Evolutionary conservation across 1,140 invertebrate species (phyloP).

Genomic region (Macrostomum lignano): DNA sequence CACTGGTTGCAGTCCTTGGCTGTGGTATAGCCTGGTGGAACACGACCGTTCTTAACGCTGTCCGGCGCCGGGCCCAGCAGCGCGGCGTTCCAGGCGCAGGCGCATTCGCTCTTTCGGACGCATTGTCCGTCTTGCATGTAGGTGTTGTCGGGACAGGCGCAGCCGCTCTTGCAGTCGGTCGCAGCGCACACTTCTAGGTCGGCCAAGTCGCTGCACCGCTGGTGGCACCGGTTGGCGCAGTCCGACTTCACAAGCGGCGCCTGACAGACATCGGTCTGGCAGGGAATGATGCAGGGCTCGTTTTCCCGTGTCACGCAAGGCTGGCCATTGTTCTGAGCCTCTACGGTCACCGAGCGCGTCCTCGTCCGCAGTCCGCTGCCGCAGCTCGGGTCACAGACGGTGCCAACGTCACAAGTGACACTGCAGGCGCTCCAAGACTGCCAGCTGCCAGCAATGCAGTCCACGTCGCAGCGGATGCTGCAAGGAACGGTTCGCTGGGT

Average conservation of each 20-base stretch:
- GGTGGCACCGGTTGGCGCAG: not conserved
- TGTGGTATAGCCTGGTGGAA: not conserved
- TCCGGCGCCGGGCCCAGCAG: not conserved
- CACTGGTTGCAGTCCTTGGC: slow-evolving; percentile 1
- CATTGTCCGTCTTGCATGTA: slow-evolving; percentile 1
- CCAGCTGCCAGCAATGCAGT: not conserved
- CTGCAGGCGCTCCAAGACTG: not conserved
- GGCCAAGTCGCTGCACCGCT: not conserved
- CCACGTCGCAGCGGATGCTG: not conserved
- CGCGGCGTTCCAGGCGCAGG: not conserved
- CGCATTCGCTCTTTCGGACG: not conserved
- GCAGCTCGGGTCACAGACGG: not conserved
- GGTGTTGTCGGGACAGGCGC: slow-evolving; percentile 3
- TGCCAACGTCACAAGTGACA: not conserved
- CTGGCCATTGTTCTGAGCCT: not conserved
- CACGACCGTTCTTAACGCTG: not conserved
- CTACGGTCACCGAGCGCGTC: not conserved
- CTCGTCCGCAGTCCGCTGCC: not conserved
- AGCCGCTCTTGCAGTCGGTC: not conserved
- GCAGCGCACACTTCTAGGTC: not conserved
- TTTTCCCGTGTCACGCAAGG: not conserved
- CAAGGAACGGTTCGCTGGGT: slow-evolving; percentile 1
- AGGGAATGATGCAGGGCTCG: not conserved
- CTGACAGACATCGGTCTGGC: not conserved
- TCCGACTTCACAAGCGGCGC: not conserved